Evolutionary conservation across 2,113 vertebrate genomes (phyloP), one percentile per base, ranked within the genome.

Genomic region (Ageneiosus marmoratus): DNA sequence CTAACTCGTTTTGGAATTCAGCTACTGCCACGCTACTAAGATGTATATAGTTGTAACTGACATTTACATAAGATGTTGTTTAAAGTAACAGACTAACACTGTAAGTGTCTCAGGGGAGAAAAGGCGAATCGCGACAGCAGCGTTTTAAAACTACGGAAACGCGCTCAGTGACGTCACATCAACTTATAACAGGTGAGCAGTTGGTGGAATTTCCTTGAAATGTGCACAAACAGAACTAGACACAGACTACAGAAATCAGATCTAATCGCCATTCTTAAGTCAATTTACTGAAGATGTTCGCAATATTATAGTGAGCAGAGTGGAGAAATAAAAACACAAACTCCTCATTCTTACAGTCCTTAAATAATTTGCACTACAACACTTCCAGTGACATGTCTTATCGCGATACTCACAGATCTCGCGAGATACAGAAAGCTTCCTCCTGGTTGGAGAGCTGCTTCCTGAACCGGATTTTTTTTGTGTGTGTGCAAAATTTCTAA

Each of bases 401-500:
- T 63, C 74, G 46, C 51, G 79, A 60, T 70, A 53, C 24, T 51
- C 72, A 69, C 24, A 11, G 80, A 79, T 88, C 88, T 86, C 89
- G 89, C 86, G 88, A 88, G 77, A 65, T 67, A n/a, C 27, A 15
- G 29, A 50, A 79, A 55, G 77, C 63, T 84, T 80, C 88, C 79
- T 77, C 60, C 81, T 86, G 86, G 72, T 83, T 82, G 70, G 67
- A 81, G 82, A 81, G 81, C 86, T 81, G 79, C 84, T 89, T 90
- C 88, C 88, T 88, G 88, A 73, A 84, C 72, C 83, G 89, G 83
- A 88, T 82, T 82, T 77, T 63, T 60, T 67, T 15, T 51, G 34
- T 24, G 32, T 69, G 34, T 67, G 20, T 29, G 22, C 53, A 27
- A 44, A 50, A 29, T 83, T 63, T 78, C 6, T 60, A 6, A 72